Base-by-base conservation (phyloP, 2,888 invertebrate species). In the Stenotaenia linearis region DNA sequence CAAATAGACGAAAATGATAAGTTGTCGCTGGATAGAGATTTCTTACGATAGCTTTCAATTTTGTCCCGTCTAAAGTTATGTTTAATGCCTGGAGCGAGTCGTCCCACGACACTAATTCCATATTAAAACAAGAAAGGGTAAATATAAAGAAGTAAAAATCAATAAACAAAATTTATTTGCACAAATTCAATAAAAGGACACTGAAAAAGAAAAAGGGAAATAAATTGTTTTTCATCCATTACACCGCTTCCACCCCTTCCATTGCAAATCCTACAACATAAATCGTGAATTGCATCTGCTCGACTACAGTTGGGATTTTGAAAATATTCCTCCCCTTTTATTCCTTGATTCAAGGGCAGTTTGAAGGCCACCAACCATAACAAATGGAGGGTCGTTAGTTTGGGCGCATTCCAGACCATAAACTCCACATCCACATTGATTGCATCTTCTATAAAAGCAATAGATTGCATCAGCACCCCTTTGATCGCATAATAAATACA, bases 1-100 rank as follows among this genome's bases (percentile, higher is more conserved):
- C 96, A 2, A 96, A 93, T 84, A 97, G 94, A 82, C 96, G 90
- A 83, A 97, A 91, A 85, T 97, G 95, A 85, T 97, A 97, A 0
- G 95, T 94, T 1, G 96, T 96, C 40, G 96, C 95, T 30, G 96
- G 96, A 83, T 93, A 90, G 6, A 96, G 89, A 85, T 94, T 95
- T 85, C 37, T 21, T 4, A 81, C 78, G 37, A 79, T 79, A 9
- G 74, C 69, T 45, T 80, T 81, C 5, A 78, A 50, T 50, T 79
- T 81, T 6, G 77, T 45, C 61, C 81, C 81, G 77, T 80, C 79
- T 18, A 74, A 78, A 18, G 79, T 81, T 18, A 79, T 21, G n/a
- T 79, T 79, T 5, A 40, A n/a, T 23, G 75, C 37, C 30, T 12
- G 12, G 5, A 50, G 25, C 56, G 25, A 23, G 10, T 61, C 23